Percentiles rank a stretch among this genome's conserved stretches.
These are phyloP conservation scores for Watsonalla binaria DNA, from an alignment of 2,888 invertebrate genomes.

Conservation along the genomic window DNA sequence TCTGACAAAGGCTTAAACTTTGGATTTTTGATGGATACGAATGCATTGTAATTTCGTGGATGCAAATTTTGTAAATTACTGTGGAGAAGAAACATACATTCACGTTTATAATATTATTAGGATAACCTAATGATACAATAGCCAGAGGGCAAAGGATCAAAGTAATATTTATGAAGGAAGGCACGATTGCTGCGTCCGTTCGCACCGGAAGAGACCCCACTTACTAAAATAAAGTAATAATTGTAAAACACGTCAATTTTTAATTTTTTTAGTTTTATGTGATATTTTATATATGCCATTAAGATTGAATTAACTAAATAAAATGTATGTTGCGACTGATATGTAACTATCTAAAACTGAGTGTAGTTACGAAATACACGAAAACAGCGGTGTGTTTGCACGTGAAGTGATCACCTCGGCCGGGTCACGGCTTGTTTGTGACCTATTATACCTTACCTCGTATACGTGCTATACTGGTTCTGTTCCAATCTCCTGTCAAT, in stretches of 20 bases:
- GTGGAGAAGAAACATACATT: no score
- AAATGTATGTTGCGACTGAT: not conserved
- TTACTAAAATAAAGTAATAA: constrained; percentile 16
- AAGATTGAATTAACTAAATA: not conserved
- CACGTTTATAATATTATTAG: no score
- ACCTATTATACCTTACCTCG: constrained; percentile 51
- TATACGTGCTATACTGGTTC: constrained; percentile 70
- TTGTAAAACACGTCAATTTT: not conserved
- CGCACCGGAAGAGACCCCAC: constrained; percentile 36
- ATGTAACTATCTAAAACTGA: not conserved
- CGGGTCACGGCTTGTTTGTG: constrained; percentile 61
- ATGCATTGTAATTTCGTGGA: no score
- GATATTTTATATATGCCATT: no score
- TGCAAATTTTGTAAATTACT: no score
- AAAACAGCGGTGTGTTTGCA: constrained; percentile 36
- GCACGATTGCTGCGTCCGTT: constrained; percentile 56
- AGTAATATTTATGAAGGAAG: constrained; percentile 31
- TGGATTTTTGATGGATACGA: no score
- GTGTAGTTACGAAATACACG: constrained; percentile 42
- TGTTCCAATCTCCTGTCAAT: constrained; percentile 25
- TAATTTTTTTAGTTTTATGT: no score
- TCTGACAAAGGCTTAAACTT: no score
- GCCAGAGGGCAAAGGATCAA: not conserved
- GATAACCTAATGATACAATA: no score
- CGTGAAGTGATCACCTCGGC: constrained; percentile 43